Evolutionary conservation across 1,140 invertebrate genomes (phyloP), one percentile per base, ranked within the genome.

Genomic region (Scaptodrosophila lebanonensis): DNA sequence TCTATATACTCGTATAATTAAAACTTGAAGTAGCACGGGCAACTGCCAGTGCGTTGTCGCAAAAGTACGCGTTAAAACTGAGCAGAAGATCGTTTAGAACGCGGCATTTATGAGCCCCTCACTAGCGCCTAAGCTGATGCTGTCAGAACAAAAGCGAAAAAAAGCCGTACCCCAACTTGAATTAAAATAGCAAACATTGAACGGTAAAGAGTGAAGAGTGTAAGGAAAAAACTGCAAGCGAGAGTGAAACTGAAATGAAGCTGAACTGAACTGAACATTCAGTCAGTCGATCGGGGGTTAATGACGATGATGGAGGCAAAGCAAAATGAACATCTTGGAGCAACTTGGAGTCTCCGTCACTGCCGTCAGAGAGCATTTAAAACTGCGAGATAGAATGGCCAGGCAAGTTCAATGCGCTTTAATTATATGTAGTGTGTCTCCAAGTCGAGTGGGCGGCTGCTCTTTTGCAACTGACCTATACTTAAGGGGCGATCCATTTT

Each of bases 111-210:
- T 22, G 39, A 32, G 43, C 40, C 58, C 42, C 36, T 44, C 16
- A 38, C 52, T 50, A 54, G 63, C 58, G 30, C 35, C 49, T 33
- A 39, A 32, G 48, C 43, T 25, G n/a, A 66, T 43, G 64, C 43
- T 40, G 29, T 30, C 51, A 54, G 40, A 35, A 60, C 59, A 66
- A 54, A 20, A 39, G 30, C 38, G 38, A 36, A 17, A 25, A 47
- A 79, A 77, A 73, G 68, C 75, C 56, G 75, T 82, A 61, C 66
- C 18, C 16, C 13, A 49, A n/a, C n/a, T n/a, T n/a, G n/a, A n/a
- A n/a, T n/a, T n/a, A n/a, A n/a, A n/a, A n/a, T n/a, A 1, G 3
- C 2, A 27, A 40, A 57, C 45, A 17, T 54, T 33, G 11, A 7
- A 15, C n/a, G 16, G 18, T 30, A 51, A 27, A 27, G 13, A 18